phyloP scores from a whole-genome alignment of 2,888 invertebrate species.

The Archips crataeganus region DNA sequence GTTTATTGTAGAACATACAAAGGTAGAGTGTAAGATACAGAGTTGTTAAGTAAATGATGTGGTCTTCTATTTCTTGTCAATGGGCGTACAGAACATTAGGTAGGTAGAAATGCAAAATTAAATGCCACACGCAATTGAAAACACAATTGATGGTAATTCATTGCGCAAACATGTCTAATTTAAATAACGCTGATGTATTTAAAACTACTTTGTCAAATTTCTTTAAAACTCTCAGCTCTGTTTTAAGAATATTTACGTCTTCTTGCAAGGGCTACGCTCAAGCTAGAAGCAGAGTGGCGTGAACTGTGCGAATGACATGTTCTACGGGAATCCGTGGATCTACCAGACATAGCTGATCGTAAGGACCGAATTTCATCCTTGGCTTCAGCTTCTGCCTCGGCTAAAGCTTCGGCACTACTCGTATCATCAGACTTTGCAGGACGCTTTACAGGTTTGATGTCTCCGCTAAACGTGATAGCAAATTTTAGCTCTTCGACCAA shows the following conservation, averaged over 20 bases:
- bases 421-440: slow-evolving; percentile 60
- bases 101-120: no score
- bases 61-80: no score
- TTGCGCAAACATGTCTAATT: no score
- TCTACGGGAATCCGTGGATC: slow-evolving; percentile 65
- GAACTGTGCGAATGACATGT: slow-evolving; percentile 74
- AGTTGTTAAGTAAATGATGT: no score
- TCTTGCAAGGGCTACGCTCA: slow-evolving; percentile 74
- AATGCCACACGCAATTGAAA: no score
- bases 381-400: slow-evolving; percentile 62
- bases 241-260: slow-evolving; percentile 64
- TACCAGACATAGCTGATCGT: slow-evolving; percentile 64
- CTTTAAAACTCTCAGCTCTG: not conserved
- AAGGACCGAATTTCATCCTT: slow-evolving; percentile 74
- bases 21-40: no score
- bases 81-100: no score
- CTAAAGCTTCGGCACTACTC: slow-evolving; percentile 64
- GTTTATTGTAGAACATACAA: no score
- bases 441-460: slow-evolving; percentile 86
- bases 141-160: no score
- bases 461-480: slow-evolving; percentile 87
- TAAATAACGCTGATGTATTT: no score
- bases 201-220: not conserved
- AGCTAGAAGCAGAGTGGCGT: slow-evolving; percentile 69
- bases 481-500: slow-evolving; percentile 88